These are phyloP conservation scores for Cephus nigrinus DNA, from an alignment of 2,888 invertebrate species.

Conservation along the genomic window DNA sequence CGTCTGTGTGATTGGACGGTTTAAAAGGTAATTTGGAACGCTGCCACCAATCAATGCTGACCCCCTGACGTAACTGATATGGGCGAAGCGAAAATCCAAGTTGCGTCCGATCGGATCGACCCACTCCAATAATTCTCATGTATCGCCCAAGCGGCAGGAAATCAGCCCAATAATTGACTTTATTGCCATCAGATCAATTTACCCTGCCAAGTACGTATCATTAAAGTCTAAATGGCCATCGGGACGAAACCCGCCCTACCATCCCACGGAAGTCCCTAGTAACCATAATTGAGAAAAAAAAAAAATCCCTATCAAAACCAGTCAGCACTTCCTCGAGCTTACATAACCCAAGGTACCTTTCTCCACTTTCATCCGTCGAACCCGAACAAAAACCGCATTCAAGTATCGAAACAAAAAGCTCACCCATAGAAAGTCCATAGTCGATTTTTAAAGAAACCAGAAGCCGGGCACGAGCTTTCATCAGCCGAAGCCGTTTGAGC, in stretches of 20 bases:
- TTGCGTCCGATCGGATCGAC: conserved; percentile 26
- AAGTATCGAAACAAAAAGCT: neutral
- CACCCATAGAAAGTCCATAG: neutral
- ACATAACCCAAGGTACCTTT: neutral
- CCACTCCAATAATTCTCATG: conserved; percentile 10
- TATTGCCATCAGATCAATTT: neutral
- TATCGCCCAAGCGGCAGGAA: neutral
- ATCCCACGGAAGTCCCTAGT: neutral
- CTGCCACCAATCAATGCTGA: conserved; percentile 55
- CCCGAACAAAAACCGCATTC: neutral
- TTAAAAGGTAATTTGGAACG: conserved; percentile 54
- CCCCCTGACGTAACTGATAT: conserved; percentile 42
- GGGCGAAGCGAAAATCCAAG: conserved; percentile 48
- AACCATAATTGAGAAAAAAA: neutral
- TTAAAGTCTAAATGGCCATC: neutral
- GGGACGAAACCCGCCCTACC: neutral
- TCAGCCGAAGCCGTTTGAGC: neutral
- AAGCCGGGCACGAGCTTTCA: neutral
- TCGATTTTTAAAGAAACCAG: neutral
- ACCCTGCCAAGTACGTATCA: neutral
- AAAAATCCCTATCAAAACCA: no score
- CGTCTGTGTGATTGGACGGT: conserved; percentile 37
- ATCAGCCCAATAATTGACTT: neutral
- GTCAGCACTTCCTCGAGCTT: no score
- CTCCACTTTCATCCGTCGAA: neutral